Percentiles rank a stretch among this genome's conserved stretches.
phyloP scores from a whole-genome alignment of 2,113 vertebrate species.

The Vulpes ferrilata region DNA sequence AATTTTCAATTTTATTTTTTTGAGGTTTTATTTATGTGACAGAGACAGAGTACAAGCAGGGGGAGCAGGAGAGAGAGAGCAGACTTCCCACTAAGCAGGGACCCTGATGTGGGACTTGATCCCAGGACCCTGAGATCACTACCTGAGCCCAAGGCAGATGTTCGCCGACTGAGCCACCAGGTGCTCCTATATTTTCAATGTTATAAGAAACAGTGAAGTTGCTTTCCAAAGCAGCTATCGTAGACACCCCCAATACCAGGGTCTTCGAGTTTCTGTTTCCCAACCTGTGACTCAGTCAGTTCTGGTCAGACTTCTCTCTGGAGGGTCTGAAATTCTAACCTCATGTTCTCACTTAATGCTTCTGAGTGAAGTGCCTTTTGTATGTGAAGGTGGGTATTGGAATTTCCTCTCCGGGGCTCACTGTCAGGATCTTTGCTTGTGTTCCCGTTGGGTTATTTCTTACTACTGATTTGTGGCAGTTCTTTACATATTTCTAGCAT shows the following conservation, averaged over 20 bases:
- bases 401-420: no score
- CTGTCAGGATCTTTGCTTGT: no score
- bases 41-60: not conserved
- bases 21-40: not conserved
- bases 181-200: not conserved
- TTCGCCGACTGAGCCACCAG: not conserved
- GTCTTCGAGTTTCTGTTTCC: not conserved
- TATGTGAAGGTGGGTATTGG: fast-evolving
- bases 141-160: not conserved
- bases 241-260: not conserved
- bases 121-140: not conserved
- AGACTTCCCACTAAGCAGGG: not conserved
- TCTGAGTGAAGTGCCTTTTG: no score
- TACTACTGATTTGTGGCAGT: not conserved
- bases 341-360: not conserved
- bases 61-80: not conserved
- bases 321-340: not conserved
- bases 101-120: not conserved
- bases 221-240: not conserved
- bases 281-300: not conserved
- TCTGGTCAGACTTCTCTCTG: no score
- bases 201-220: not conserved
- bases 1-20: not conserved
- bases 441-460: not conserved
- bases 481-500: not conserved